Evolutionary conservation across 2,113 vertebrate species (phyloP), one percentile per base, ranked within the genome.

Genomic region (Phasianus colchicus): DNA sequence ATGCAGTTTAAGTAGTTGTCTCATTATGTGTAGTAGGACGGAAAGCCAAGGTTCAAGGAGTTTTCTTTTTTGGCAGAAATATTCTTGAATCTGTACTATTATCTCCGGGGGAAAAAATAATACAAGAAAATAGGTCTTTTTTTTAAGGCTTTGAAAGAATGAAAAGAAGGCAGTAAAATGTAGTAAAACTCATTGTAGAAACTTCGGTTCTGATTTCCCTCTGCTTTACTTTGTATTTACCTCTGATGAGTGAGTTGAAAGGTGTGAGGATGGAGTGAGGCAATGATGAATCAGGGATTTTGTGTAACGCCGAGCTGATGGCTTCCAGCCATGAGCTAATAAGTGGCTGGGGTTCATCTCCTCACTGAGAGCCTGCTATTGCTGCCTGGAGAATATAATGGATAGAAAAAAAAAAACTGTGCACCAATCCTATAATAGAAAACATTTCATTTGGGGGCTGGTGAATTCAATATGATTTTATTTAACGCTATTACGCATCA

Each of bases 21-120:
- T 98, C 98, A 98, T 98, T 98, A 98, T 98, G 96, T 95, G 93
- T 93, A 96, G 96, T 96, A 97, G 97, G 97, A 97, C 76, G 88
- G 94, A 93, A 96, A 97, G 98, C 98, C 97, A 98, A 97, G 95
- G 97, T 98, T 98, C 96, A 97, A 95, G 96, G 96, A 97, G 83
- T 94, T 95, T 95, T 94, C 73, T 74, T 96, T 97, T 94, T 95
- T 90, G 85, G 75, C 81, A 90, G 90, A 94, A 83, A 95, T 88
- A 74, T 86, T 96, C 83, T 92, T 90, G 63, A 90, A 91, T 89
- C 95, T 90, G 54, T 75, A 71, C 87, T 92, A 76, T 92, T 96
- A 94, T 92, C 83, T 93, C 85, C 34, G 80, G 89, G 89, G 71
- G 89, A 71, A 91, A 90, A 91, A 90, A 76, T 74, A 2, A 27